Conservation (phyloP, 1,140 invertebrate species). For the Nasonia vitripennis region DNA sequence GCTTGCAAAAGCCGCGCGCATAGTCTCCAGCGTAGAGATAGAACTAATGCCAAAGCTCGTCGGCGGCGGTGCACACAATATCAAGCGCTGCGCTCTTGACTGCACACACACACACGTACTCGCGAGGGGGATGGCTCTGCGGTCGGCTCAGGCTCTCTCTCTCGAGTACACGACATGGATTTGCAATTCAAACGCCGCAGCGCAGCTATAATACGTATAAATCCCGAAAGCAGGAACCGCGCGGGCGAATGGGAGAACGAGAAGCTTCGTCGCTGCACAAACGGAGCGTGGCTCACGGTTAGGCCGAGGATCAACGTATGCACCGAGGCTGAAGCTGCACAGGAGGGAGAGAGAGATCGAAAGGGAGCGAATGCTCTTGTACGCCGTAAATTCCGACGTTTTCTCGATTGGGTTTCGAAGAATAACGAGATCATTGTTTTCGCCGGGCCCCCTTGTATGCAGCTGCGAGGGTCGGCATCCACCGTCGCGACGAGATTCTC, state of each 20-base stretch:
- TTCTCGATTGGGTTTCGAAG: conserved; percentile 61
- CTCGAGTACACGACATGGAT: conserved; percentile 64
- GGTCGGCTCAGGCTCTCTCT: conserved; percentile 5
- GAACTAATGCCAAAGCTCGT: conserved; percentile 27
- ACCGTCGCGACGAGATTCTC: conserved; percentile 26
- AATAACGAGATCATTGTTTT: conserved; percentile 71
- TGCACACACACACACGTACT: not conserved
- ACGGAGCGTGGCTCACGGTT: conserved; percentile 45
- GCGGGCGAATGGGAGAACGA: conserved; percentile 30
- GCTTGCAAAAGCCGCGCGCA: not conserved
- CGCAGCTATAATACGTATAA: conserved; percentile 66
- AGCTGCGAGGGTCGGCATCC: not conserved
- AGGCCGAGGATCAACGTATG: conserved; percentile 5
- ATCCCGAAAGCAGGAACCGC: conserved; percentile 55
- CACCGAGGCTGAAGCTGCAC: conserved; percentile 15
- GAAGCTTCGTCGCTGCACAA: conserved; percentile 32
- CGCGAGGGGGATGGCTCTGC: not conserved
- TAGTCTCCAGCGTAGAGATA: not conserved
- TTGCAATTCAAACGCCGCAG: conserved; percentile 70
- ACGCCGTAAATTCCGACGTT: conserved; percentile 63
- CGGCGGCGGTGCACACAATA: not conserved
- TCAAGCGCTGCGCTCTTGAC: not conserved
- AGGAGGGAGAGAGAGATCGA: conserved; percentile 46
- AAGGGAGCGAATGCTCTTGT: conserved; percentile 60
- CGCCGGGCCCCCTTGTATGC: not conserved